Percentiles rank a stretch among this genome's conserved stretches.
Conservation (phyloP, 2,888 invertebrate species). For the Aphidius colemani region DNA sequence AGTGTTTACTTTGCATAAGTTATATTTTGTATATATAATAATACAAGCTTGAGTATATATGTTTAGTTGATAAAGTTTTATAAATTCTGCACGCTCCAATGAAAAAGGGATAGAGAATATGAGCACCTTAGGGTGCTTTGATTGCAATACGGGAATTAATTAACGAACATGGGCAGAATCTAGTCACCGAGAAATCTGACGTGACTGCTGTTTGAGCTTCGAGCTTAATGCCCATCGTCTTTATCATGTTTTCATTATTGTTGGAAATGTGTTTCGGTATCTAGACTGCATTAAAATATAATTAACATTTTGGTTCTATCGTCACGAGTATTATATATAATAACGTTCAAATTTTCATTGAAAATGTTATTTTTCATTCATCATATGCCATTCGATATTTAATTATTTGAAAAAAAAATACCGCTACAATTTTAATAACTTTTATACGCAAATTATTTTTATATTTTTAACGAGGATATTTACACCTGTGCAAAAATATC, state of each 20-base stretch:
- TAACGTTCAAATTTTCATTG: not conserved
- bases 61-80: not conserved
- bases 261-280: not conserved
- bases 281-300: slow-evolving; percentile 31
- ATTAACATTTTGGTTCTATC: slow-evolving; percentile 44
- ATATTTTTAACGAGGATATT: slow-evolving; percentile 28
- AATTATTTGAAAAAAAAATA: too few relatives aligned
- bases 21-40: not conserved
- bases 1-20: not conserved
- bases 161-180: slow-evolving; percentile 44
- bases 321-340: slow-evolving; percentile 16
- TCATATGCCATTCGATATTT: not conserved
- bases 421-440: too few relatives aligned
- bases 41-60: too few relatives aligned
- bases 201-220: slow-evolving; percentile 45
- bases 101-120: slow-evolving; percentile 15
- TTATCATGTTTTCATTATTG: not conserved
- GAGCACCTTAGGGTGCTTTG: slow-evolving; percentile 37
- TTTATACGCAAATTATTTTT: not conserved
- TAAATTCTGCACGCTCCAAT: not conserved
- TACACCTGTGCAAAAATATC: slow-evolving; percentile 35
- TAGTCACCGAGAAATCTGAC: slow-evolving; percentile 44
- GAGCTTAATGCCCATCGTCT: slow-evolving; percentile 8
- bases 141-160: slow-evolving; percentile 49
- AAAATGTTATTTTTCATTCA: not conserved